Evolutionary conservation across 2,113 vertebrate species (phyloP), one percentile per base, ranked within the genome.

Genomic region (Pelecanus crispus): DNA sequence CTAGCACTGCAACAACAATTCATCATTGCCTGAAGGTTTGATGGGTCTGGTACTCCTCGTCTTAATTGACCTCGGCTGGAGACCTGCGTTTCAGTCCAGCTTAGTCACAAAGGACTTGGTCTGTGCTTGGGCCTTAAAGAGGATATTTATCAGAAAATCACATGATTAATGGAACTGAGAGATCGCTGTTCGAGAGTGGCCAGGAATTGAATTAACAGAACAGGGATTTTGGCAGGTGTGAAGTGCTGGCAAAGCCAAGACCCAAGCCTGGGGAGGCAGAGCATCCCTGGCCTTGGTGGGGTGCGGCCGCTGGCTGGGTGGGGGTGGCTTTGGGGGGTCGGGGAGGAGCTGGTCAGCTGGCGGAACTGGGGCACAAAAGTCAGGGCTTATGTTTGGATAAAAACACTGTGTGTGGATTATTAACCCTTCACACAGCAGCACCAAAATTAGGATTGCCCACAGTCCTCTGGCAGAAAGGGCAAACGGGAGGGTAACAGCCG

Each of bases 51-150:
- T 95, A 18, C 95, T 92, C 58, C 91, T 94, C 2, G 12, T 94
- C 95, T 97, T 97, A 96, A 95, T 95, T 90, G 89, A 97, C 95
- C 95, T 96, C 89, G 81, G 89, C 94, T 97, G 86, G 92, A 97
- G 96, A 91, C 86, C 91, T 26, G 87, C 0, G 2, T n/a, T 82
- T 94, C 11, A 73, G 91, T 9, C 92, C 92, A 91, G 95, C 89
- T 77, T 90, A 55, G 84, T 74, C 96, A 70, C 88, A 26, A 34
- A 95, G 86, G 94, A 75, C 45, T 72, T 9, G 92, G 73, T 55
- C 77, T 91, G 82, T 44, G 40, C 91, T 81, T 44, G 50, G 83
- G 81, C 56, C 94, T 81, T 56, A 45, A 66, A 91, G 78, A 80
- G 89, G 56, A 47, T 81, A 94, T 94, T 94, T 92, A 94, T 94